Evolutionary conservation across 2,797 vertebrate species (phyloP).

Genomic region (Pristis pectinata): DNA sequence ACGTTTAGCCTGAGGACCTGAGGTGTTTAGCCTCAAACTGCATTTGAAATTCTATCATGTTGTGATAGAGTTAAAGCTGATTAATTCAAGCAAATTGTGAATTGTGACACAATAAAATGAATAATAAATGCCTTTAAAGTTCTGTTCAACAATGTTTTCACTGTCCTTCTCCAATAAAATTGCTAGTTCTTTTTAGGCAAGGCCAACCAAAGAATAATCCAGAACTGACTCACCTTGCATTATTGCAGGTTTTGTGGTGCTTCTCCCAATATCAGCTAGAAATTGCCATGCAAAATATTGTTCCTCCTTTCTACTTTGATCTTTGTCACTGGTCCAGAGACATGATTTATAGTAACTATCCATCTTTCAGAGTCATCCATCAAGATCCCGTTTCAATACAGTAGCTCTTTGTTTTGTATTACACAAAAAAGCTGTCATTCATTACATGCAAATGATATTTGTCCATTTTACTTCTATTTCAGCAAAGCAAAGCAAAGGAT

Average conservation of each 20-base stretch:
- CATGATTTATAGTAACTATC: constrained; percentile 99
- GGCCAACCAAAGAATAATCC: too few relatives aligned
- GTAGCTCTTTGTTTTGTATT: constrained; percentile 97
- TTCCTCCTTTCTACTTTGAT: constrained; percentile 98
- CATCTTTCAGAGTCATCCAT: constrained; percentile 99
- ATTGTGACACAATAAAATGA: not conserved
- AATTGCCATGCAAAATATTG: constrained; percentile 91
- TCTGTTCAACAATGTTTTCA: not conserved
- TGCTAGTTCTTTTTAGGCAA: not conserved
- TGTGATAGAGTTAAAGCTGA: not conserved
- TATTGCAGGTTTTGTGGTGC: constrained; percentile 88
- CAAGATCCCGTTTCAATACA: constrained; percentile 90
- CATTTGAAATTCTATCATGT: too few relatives aligned
- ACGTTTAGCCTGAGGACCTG: too few relatives aligned
- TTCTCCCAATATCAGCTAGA: constrained; percentile 87
- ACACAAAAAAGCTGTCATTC: constrained; percentile 98
- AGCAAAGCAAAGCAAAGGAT: not conserved
- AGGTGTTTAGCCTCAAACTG: too few relatives aligned
- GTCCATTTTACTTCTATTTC: not conserved
- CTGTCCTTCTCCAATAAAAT: not conserved
- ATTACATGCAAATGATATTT: constrained; percentile 9
- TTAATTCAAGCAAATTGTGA: not conserved
- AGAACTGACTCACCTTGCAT: not conserved
- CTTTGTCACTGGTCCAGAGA: constrained; percentile 99
- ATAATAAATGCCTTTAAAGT: constrained; percentile 1